phyloP scores from a whole-genome alignment of 1,140 invertebrate genomes.

The Drosophila dunni region DNA sequence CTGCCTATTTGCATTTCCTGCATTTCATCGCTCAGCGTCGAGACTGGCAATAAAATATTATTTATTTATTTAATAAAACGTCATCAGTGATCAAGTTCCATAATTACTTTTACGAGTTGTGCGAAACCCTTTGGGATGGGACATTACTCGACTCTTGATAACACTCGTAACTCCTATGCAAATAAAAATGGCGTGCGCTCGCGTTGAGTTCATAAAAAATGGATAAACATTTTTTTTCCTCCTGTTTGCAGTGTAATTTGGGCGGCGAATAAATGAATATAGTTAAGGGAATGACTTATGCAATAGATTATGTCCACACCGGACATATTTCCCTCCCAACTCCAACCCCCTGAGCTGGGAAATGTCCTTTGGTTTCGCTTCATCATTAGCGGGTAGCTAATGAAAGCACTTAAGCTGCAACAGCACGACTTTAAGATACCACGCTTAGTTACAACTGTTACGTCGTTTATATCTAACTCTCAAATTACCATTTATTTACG shows the following conservation, averaged over 20 bases:
- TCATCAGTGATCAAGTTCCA: constrained; percentile 43
- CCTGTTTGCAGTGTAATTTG: constrained; percentile 71
- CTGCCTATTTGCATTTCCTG: constrained; percentile 62
- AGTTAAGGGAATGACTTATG: constrained; percentile 40
- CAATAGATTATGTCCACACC: constrained; percentile 38
- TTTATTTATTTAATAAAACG: constrained; percentile 39
- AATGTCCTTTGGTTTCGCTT: not conserved
- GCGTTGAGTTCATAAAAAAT: constrained; percentile 54
- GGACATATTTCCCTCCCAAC: not conserved
- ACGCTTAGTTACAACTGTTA: not conserved
- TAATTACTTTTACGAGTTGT: constrained; percentile 60
- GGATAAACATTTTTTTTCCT: constrained; percentile 52
- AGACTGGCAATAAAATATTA: constrained; percentile 10
- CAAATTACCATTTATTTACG: not conserved
- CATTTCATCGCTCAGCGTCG: not conserved
- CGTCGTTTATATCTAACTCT: not conserved
- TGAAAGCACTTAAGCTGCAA: not conserved
- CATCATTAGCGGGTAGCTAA: constrained; percentile 1
- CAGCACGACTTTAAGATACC: not conserved
- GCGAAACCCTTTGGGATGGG: not conserved
- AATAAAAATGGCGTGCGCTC: constrained; percentile 63
- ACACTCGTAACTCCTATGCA: constrained; percentile 54
- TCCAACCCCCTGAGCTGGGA: not conserved
- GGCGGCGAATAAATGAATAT: constrained; percentile 42
- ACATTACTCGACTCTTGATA: constrained; percentile 44